Conservation (phyloP, 2,797 vertebrate species). For the Myripristis murdjan region DNA sequence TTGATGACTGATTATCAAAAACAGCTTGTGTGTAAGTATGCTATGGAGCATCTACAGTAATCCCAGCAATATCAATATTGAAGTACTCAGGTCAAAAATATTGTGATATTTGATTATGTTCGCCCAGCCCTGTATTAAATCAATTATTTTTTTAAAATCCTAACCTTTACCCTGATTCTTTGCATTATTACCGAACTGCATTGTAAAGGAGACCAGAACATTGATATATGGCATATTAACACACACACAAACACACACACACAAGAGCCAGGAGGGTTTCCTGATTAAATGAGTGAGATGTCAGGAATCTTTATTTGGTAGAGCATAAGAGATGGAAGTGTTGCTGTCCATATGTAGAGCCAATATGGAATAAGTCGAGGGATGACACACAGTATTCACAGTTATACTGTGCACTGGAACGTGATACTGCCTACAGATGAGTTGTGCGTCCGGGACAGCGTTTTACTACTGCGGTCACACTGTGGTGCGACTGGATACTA, state of each 20-base stretch:
- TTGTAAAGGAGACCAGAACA: constrained; percentile 3
- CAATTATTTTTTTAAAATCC: too few species aligned
- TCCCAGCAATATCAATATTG: too few species aligned
- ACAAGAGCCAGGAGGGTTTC: constrained; percentile 7
- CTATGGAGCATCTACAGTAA: too few species aligned
- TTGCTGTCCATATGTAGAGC: constrained; percentile 28
- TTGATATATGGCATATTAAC: neutral
- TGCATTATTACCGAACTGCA: constrained; percentile 45
- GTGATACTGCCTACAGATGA: constrained; percentile 39
- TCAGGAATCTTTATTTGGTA: constrained; percentile 29
- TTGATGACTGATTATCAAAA: too few species aligned
- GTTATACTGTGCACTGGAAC: constrained; percentile 9
- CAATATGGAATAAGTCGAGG: constrained; percentile 50
- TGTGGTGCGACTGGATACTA: constrained; percentile 17
- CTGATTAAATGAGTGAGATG: constrained; percentile 51
- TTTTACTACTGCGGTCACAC: constrained; percentile 38
- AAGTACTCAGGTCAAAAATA: too few species aligned
- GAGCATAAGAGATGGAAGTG: constrained; percentile 44
- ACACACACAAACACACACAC: constrained; percentile 10
- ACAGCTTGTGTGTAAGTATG: too few species aligned
- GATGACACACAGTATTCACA: constrained; percentile 43
- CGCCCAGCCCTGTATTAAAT: too few species aligned
- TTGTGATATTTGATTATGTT: too few species aligned
- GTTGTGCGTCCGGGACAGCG: constrained; percentile 33
- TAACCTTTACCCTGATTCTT: constrained; percentile 40